These are phyloP conservation scores for Myripristis jacobus DNA, from an alignment of 2,797 vertebrate species.

Conservation along the genomic window DNA sequence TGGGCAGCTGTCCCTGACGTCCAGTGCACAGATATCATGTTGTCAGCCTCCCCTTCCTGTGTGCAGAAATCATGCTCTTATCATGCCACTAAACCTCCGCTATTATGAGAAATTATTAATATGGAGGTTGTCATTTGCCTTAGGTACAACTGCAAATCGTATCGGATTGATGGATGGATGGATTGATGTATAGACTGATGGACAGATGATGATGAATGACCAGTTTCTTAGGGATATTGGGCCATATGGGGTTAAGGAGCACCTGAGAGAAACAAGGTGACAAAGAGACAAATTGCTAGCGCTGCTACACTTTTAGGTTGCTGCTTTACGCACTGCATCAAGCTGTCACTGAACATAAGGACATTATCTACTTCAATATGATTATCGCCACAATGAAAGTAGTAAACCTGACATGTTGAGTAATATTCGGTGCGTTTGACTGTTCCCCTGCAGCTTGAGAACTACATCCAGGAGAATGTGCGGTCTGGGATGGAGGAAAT, in stretches of 20 bases:
- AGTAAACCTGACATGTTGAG: constrained; percentile 8
- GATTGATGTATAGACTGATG: constrained; percentile 39
- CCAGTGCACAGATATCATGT: constrained; percentile 31
- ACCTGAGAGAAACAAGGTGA: constrained; percentile 27
- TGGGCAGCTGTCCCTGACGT: constrained; percentile 39
- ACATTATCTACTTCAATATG: constrained; percentile 21
- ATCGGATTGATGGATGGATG: constrained; percentile 11
- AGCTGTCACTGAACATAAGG: neutral
- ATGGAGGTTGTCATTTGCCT: constrained; percentile 5
- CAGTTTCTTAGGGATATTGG: neutral
- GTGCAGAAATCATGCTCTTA: constrained; percentile 20
- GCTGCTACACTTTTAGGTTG: neutral
- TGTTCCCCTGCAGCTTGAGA: constrained; percentile 81
- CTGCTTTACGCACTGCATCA: constrained; percentile 14
- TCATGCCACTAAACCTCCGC: constrained; percentile 30
- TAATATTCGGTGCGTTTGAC: constrained; percentile 28
- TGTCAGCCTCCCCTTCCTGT: constrained; percentile 15
- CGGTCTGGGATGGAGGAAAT: constrained; percentile 82
- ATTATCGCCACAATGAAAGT: constrained; percentile 13
- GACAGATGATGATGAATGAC: too few species aligned
- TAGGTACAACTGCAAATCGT: neutral
- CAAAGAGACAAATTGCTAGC: constrained; percentile 38
- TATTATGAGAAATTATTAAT: constrained; percentile 21
- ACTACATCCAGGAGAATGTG: constrained; percentile 84
- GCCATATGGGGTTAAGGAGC: constrained; percentile 16